Percentiles rank a stretch among this genome's conserved stretches.
Conservation (phyloP, 2,888 invertebrate species). For the Caradrina kadenii region DNA sequence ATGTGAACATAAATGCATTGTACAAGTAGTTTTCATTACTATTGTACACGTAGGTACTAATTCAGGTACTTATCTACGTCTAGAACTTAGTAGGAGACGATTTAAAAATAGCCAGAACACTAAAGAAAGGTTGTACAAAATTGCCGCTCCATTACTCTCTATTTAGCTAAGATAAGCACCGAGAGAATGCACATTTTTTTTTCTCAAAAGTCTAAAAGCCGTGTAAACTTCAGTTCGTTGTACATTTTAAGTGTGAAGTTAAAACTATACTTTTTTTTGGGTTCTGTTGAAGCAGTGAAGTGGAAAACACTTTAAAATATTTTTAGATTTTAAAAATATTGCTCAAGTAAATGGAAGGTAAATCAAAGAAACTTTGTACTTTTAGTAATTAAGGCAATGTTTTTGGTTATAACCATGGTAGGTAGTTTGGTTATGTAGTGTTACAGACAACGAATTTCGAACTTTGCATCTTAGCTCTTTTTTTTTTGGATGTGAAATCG, state of each 20-base stretch:
- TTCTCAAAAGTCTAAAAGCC: constrained; percentile 2
- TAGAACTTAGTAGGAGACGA: background rate
- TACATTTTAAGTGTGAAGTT: constrained; percentile 10
- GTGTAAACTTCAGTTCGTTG: constrained; percentile 2
- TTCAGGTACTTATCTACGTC: no score
- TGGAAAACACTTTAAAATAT: background rate
- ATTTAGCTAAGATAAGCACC: constrained; percentile 15
- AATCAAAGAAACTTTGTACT: no score
- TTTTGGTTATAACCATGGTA: no score
- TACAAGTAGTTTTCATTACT: background rate
- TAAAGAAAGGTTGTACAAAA: background rate
- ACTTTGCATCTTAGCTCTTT: no score
- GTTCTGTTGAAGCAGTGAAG: background rate
- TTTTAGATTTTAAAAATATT: no score
- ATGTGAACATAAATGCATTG: no score
- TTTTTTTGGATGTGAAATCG: no score
- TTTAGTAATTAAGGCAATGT: no score
- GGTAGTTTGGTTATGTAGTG: no score
- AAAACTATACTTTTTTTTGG: background rate
- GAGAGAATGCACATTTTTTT: constrained; percentile 12
- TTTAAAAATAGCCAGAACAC: background rate
- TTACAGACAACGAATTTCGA: no score
- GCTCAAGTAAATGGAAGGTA: no score
- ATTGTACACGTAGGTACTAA: background rate
- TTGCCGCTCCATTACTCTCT: background rate